A percentile compares a stretch with the other conserved stretches of the same genome.
phyloP scores from a whole-genome alignment of 2,888 invertebrate species.

The Malacosoma neustria region DNA sequence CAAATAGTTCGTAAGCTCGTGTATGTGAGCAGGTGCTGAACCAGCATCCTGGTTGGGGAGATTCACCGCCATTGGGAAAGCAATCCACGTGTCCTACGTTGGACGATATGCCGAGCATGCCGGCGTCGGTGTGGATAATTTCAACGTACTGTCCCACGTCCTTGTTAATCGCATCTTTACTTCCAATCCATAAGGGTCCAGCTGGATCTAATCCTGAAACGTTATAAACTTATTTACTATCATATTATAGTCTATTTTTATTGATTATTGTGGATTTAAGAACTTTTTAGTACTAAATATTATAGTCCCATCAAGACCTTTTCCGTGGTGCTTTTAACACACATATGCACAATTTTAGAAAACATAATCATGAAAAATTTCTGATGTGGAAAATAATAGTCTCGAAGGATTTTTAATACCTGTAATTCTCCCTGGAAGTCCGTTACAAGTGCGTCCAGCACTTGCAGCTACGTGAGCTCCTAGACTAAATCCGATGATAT shows the following conservation, averaged over 20 bases:
- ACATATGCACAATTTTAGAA: no score
- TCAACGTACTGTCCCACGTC: constrained; percentile 44
- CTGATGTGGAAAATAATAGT: no score
- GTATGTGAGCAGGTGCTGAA: neutral
- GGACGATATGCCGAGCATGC: constrained; percentile 40
- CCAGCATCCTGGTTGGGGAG: constrained; percentile 1
- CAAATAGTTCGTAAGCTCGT: neutral
- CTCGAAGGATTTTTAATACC: no score
- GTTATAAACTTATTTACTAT: no score
- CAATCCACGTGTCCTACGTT: constrained; percentile 43
- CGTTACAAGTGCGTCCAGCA: constrained; percentile 27
- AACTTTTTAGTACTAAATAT: no score
- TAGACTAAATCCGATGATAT: constrained; percentile 41
- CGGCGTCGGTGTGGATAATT: constrained; percentile 51
- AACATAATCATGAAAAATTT: no score
- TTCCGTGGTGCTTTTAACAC: no score
- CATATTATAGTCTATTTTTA: no score
- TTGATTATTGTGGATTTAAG: no score
- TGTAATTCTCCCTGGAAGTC: constrained; percentile 22
- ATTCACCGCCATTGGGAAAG: constrained; percentile 32
- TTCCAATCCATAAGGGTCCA: constrained; percentile 40
- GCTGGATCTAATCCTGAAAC: constrained; percentile 52
- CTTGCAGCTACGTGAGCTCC: constrained; percentile 44
- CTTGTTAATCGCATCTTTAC: constrained; percentile 30
- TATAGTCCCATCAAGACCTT: no score